These are phyloP conservation scores for Rhogogaster chlorosoma DNA, from an alignment of 2,888 invertebrate genomes.

Conservation along the genomic window DNA sequence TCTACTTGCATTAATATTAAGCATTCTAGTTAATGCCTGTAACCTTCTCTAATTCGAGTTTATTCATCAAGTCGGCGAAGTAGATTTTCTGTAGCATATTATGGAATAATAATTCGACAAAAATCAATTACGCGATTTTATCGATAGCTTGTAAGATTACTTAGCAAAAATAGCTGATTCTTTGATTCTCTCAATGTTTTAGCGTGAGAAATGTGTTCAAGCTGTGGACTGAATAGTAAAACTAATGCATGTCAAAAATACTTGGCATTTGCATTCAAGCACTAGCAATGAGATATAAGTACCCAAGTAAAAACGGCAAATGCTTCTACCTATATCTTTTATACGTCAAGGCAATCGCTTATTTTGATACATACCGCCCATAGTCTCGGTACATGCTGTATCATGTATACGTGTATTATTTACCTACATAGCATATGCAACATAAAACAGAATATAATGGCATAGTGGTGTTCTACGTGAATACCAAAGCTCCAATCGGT, in stretches of 20 bases:
- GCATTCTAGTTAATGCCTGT: too few species aligned
- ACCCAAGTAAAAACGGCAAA: not conserved
- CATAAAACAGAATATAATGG: conserved; percentile 38
- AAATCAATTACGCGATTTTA: too few species aligned
- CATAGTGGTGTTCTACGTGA: conserved; percentile 63
- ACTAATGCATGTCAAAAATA: not conserved
- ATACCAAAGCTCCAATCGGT: conserved; percentile 74
- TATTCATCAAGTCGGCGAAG: too few species aligned
- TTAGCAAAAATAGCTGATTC: too few species aligned
- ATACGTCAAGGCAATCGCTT: not conserved
- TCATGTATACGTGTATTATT: conserved; percentile 23
- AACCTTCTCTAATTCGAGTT: too few species aligned
- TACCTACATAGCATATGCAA: conserved; percentile 19
- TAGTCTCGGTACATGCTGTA: conserved; percentile 7
- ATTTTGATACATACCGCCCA: conserved; percentile 5
- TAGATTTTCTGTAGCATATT: too few species aligned
- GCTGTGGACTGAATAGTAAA: not conserved
- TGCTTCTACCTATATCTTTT: not conserved
- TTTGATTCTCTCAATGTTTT: too few species aligned
- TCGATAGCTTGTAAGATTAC: too few species aligned
- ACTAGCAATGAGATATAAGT: not conserved
- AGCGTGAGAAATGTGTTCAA: not conserved
- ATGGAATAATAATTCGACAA: too few species aligned
- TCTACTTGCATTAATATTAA: too few species aligned
- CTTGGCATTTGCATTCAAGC: not conserved